These are phyloP conservation scores for Urocynchramus pylzowi DNA, from an alignment of 2,113 vertebrate genomes.

Conservation along the genomic window DNA sequence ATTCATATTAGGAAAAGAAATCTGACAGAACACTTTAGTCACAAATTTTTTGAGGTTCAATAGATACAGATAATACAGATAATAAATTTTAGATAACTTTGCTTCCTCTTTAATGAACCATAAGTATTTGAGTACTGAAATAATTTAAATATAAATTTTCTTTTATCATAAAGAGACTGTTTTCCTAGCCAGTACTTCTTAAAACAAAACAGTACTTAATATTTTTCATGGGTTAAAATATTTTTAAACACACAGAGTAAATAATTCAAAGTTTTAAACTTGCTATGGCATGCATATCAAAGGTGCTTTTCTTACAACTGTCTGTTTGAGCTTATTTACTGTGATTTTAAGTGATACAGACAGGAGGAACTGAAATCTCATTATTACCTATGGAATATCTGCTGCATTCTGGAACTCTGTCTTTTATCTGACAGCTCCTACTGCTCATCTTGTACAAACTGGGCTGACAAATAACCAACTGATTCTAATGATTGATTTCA, in stretches of 20 bases:
- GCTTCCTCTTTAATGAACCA: not conserved
- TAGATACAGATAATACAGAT: not conserved
- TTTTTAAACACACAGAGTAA: not conserved
- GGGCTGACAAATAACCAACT: not conserved
- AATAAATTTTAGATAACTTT: not conserved
- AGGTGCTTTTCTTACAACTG: not conserved
- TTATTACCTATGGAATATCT: not conserved
- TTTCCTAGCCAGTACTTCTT: not conserved
- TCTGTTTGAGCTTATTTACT: not conserved
- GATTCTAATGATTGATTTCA: not conserved
- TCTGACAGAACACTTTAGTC: not conserved
- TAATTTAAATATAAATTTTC: not conserved
- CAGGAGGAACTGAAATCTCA: not conserved
- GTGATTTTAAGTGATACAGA: slow-evolving; percentile 5
- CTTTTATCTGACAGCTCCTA: not conserved
- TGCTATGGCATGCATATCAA: not conserved
- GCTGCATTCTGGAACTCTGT: not conserved
- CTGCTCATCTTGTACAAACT: not conserved
- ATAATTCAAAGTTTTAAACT: not conserved
- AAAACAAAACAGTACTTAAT: not conserved
- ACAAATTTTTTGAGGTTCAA: not conserved
- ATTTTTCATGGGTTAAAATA: not conserved
- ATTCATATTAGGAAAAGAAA: not conserved
- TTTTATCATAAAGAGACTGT: not conserved
- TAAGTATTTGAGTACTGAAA: not conserved